Evolutionary conservation across 2,888 invertebrate species (phyloP).

Genomic region (Ophion slaviceki): DNA sequence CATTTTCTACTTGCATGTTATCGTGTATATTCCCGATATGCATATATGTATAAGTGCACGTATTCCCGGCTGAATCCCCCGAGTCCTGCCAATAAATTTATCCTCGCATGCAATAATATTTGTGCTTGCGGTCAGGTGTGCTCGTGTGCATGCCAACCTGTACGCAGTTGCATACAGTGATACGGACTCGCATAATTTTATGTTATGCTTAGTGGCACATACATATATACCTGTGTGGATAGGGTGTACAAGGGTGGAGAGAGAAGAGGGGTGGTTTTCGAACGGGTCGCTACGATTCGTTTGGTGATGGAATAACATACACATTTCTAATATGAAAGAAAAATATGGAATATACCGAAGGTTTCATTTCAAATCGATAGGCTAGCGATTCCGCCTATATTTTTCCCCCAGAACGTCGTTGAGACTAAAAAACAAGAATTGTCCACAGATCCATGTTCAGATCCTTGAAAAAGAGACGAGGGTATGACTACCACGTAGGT

Average conservation of each 20-base stretch:
- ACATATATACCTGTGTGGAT: neutral
- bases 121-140: constrained; percentile 72
- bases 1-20: constrained; percentile 28
- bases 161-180: constrained; percentile 18
- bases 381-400: neutral
- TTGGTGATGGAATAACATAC: constrained; percentile 13
- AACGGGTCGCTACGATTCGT: constrained; percentile 13
- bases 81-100: constrained; percentile 70
- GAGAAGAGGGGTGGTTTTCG: neutral
- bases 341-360: neutral
- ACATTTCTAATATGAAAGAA: neutral
- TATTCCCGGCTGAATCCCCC: neutral
- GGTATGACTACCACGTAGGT: no score
- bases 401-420: neutral
- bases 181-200: constrained; percentile 51
- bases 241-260: neutral
- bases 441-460: neutral
- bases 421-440: neutral
- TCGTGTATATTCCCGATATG: constrained; percentile 3
- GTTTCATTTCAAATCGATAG: neutral
- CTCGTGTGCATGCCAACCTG: constrained; percentile 33
- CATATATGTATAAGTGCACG: neutral
- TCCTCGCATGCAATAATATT: constrained; percentile 77
- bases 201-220: constrained; percentile 18
- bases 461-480: no score